These are phyloP conservation scores for Polymixis flavicincta DNA, from an alignment of 2,888 invertebrate species.

Conservation along the genomic window DNA sequence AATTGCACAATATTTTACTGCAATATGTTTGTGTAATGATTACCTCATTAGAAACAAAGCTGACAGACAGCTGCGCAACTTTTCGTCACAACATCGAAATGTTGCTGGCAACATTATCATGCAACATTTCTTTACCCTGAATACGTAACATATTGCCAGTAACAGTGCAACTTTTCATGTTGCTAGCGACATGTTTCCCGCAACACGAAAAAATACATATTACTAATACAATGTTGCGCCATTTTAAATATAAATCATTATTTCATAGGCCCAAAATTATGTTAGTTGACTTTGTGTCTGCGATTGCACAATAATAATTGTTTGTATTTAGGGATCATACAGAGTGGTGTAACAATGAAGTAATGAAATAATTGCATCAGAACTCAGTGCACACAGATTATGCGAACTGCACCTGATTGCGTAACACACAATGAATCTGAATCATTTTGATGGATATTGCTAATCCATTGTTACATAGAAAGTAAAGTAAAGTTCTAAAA, in stretches of 20 bases:
- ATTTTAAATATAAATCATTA: neutral
- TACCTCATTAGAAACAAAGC: neutral
- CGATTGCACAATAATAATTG: neutral
- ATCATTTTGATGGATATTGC: too few species aligned
- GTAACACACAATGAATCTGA: too few species aligned
- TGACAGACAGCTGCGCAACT: neutral
- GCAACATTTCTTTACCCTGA: neutral
- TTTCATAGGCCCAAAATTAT: neutral
- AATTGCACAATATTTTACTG: neutral
- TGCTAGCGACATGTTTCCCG: neutral
- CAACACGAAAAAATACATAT: neutral
- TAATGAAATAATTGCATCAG: conserved; percentile 6
- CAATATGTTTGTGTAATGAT: neutral
- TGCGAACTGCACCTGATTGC: neutral
- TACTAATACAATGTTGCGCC: neutral
- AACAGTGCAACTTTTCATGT: neutral
- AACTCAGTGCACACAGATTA: neutral
- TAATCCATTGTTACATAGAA: too few species aligned
- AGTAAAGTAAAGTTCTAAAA: too few species aligned
- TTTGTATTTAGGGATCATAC: too few species aligned
- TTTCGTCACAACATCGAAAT: neutral
- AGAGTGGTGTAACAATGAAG: neutral
- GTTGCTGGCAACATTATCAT: neutral
- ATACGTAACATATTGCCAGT: neutral
- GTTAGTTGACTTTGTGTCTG: neutral